phyloP scores from a whole-genome alignment of 2,797 vertebrate genomes.

The Melanotaenia pygmaea region DNA sequence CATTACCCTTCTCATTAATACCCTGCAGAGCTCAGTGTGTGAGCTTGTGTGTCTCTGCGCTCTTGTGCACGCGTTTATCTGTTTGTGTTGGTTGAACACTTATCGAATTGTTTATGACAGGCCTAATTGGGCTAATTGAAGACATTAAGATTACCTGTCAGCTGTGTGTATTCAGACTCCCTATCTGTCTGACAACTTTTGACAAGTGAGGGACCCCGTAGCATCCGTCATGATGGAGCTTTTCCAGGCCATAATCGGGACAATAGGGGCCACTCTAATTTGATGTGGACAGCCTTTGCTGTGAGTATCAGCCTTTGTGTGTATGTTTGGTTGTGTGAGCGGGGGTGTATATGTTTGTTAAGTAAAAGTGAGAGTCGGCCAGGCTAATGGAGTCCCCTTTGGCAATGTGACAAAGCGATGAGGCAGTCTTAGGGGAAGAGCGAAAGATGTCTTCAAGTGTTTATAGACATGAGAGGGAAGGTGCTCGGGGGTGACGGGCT shows the following conservation, averaged over 20 bases:
- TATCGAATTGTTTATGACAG: conserved; percentile 99
- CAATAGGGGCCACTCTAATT: conserved; percentile 97
- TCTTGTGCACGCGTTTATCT: conserved; percentile 90
- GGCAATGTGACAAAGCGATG: conserved; percentile 94
- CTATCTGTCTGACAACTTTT: conserved; percentile 97
- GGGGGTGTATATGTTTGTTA: conserved; percentile 58
- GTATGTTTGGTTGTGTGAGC: conserved; percentile 30
- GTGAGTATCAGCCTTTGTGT: conserved; percentile 79
- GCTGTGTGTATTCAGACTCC: conserved; percentile 96
- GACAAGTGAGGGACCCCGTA: conserved; percentile 98
- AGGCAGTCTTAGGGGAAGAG: conserved; percentile 90
- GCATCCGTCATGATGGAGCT: conserved; percentile 96
- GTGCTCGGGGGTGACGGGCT: conserved; percentile 86
- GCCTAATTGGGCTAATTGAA: conserved; percentile 99
- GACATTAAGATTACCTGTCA: conserved; percentile 99
- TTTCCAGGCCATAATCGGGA: conserved; percentile 95
- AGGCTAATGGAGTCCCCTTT: conserved; percentile 95
- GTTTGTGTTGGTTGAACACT: conserved; percentile 97
- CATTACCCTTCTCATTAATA: conserved; percentile 97
- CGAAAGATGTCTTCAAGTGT: conserved; percentile 90
- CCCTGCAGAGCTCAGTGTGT: conserved; percentile 83
- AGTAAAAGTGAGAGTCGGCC: conserved; percentile 71
- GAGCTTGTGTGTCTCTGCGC: conserved; percentile 85
- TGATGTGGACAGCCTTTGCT: conserved; percentile 95
- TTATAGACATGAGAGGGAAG: conserved; percentile 91